Base-by-base conservation (phyloP, 2,888 invertebrate species). In the Plemyria rubiginata region DNA sequence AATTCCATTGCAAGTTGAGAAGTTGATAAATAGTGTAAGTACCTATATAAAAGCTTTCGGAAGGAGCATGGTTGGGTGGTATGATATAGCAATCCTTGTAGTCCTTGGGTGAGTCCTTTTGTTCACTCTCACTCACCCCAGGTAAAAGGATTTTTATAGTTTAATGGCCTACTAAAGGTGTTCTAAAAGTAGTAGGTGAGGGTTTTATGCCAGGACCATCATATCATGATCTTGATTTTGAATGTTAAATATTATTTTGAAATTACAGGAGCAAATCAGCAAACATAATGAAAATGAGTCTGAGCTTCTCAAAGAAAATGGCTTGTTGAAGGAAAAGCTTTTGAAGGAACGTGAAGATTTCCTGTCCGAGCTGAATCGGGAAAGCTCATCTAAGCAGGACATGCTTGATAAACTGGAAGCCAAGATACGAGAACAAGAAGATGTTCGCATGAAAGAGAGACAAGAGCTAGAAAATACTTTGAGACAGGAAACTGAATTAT, bases 361-460 rank as follows among this genome's bases (percentile, higher is more conserved):
- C 70, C 86, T 94, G 48, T 75, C 77, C 7, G 89, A 90, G 66
- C 72, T 94, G 40, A 86, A 84, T 32, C 81, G 90, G 65, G 94
- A 94, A 66, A 93, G 82, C 70, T 81, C 88, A 11, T 93, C 93
- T 1, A 94, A 94, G 82, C 89, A 94, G 68, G 90, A 90, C 62
- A 83, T 92, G 64, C 70, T 94, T 51, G 84, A 89, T 45, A 93
- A 93, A 55, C 84, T 94, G 52, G 89, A 93, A 66, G 81, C 79
- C 3, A 88, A 92, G 56, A 90, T 94, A 60, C 78, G 76, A n/a
- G 90, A 90, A 65, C 93, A 93, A 75, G 90, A 90, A 62, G 90
- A 93, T 56, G 77, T 88, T 22, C 84, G 91, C 66, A 70, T 88
- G 9, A 87, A 82, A 38, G 93, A 93, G 76, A 90, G 86, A 73